phyloP scores from a whole-genome alignment of 2,888 invertebrate genomes.

The Drosophila multiciliata region DNA sequence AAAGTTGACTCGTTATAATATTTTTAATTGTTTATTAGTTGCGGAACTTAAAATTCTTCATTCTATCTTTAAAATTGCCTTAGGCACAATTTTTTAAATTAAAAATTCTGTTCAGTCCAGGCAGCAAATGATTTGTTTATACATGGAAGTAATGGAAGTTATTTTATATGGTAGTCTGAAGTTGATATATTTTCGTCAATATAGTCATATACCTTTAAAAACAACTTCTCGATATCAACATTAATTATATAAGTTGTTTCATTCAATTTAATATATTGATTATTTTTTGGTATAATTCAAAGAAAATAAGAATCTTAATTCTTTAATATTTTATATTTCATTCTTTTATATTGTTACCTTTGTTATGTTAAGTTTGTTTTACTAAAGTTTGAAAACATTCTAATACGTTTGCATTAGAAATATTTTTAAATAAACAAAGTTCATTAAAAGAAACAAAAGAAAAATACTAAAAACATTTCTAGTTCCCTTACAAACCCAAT shows the following conservation, averaged over 20 bases:
- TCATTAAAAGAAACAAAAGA: too few relatives aligned
- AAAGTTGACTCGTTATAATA: not conserved
- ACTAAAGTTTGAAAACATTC: too few relatives aligned
- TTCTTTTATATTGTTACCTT: not conserved
- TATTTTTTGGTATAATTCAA: not conserved
- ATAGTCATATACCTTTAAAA: not conserved
- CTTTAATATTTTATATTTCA: not conserved
- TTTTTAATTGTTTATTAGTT: not conserved
- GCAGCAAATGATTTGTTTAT: not conserved
- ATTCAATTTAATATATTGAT: not conserved
- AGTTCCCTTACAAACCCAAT: not conserved
- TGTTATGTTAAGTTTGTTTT: not conserved
- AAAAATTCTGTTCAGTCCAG: not conserved
- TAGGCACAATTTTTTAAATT: not conserved
- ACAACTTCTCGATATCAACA: not conserved
- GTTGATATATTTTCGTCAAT: not conserved
- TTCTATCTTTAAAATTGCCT: not conserved
- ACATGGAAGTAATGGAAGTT: not conserved
- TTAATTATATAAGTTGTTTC: not conserved
- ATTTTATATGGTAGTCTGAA: not conserved
- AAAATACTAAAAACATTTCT: not conserved
- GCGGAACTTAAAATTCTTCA: not conserved
- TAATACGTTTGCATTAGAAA: too few relatives aligned
- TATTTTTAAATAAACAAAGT: too few relatives aligned
- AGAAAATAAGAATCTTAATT: not conserved